Percentiles rank a stretch among this genome's conserved stretches.
Conservation (phyloP, 2,888 invertebrate species). For the Scrobipalpa atriplicella region DNA sequence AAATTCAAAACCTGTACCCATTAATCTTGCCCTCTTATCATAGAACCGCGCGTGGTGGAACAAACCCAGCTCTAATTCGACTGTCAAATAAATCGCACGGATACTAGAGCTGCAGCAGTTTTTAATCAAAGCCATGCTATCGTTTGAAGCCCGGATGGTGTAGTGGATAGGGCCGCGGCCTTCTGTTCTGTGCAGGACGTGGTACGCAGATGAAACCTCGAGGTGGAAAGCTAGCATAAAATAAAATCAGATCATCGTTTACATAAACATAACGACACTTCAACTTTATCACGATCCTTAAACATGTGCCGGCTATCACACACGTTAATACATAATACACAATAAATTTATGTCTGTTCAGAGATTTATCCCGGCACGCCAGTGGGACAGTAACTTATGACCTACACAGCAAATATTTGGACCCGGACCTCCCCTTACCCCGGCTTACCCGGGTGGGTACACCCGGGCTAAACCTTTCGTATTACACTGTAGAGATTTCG, state of each 20-base stretch:
- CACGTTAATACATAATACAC: slow-evolving; percentile 11
- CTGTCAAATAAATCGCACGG: slow-evolving; percentile 7
- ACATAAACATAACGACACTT: background rate
- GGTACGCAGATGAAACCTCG: no score
- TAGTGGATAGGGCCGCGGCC: no score
- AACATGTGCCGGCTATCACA: background rate
- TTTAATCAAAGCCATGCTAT: background rate
- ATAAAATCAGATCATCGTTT: no score
- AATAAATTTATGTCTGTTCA: slow-evolving; percentile 19
- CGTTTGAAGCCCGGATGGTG: no score
- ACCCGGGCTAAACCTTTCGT: slow-evolving; percentile 6
- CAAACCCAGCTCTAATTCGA: background rate
- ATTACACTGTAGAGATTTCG: background rate
- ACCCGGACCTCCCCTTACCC: slow-evolving; percentile 10
- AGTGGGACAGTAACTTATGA: slow-evolving; percentile 29
- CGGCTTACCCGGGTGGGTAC: background rate
- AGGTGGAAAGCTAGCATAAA: no score
- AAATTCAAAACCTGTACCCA: no score
- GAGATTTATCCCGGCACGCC: slow-evolving; percentile 27
- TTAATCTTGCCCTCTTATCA: no score
- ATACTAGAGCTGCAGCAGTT: background rate
- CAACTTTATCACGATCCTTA: background rate
- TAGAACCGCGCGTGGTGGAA: no score
- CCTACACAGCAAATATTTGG: slow-evolving; percentile 29
- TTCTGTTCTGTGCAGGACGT: no score